phyloP scores from a whole-genome alignment of 2,888 invertebrate species.

The Cheilosia scutellata region DNA sequence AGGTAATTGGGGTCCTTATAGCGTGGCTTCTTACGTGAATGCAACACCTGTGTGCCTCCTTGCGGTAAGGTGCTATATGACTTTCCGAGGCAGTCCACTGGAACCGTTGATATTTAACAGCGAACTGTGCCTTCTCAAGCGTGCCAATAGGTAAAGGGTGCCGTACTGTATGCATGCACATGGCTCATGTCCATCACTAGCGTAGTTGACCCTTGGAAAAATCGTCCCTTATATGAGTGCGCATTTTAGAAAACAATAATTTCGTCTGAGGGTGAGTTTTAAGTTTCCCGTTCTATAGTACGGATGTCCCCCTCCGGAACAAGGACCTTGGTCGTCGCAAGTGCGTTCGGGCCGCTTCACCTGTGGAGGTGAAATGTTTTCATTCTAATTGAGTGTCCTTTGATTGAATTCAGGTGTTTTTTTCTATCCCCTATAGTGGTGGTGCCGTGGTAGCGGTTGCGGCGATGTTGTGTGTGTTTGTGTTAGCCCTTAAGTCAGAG shows the following conservation, averaged over 20 bases:
- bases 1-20: slow-evolving; percentile 38
- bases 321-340: slow-evolving; percentile 42
- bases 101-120: slow-evolving; percentile 75
- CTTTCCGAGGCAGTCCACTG: slow-evolving; percentile 63
- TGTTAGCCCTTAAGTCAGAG: slow-evolving; percentile 51
- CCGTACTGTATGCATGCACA: slow-evolving; percentile 55
- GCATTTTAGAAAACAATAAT: slow-evolving; percentile 75
- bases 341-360: slow-evolving; percentile 69
- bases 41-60: slow-evolving; percentile 69
- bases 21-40: slow-evolving; percentile 56
- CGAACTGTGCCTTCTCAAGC: slow-evolving; percentile 74
- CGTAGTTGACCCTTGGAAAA: slow-evolving; percentile 66
- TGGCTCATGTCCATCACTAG: slow-evolving; percentile 56
- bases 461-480: slow-evolving; percentile 56
- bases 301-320: slow-evolving; percentile 31
- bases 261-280: slow-evolving; percentile 67
- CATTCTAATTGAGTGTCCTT: slow-evolving; percentile 76
- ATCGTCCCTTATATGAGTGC: slow-evolving; percentile 74
- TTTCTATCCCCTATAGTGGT: slow-evolving; percentile 55
- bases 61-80: slow-evolving; percentile 75
- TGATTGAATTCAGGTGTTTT: slow-evolving; percentile 79
- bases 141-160: slow-evolving; percentile 58
- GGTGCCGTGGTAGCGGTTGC: slow-evolving; percentile 18
- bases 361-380: slow-evolving; percentile 76
- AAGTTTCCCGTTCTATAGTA: slow-evolving; percentile 34